Conservation (phyloP, 2,888 invertebrate genomes). For the Cyclophora albipunctata region DNA sequence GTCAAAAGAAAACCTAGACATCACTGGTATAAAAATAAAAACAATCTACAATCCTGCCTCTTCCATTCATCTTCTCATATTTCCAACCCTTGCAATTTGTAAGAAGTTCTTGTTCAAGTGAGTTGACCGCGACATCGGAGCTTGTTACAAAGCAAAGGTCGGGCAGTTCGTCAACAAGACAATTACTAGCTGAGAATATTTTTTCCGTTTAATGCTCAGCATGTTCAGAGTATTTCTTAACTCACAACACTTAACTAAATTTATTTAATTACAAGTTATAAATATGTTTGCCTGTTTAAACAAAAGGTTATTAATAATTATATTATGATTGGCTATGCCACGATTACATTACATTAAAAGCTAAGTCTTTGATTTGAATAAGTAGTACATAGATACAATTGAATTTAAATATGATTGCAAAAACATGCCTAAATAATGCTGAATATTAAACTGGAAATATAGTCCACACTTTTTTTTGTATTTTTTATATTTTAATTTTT, state of each 20-base stretch:
- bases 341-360: constrained; percentile 65
- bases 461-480: constrained; percentile 64
- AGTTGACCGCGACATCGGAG: constrained; percentile 43
- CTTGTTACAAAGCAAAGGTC: constrained; percentile 70
- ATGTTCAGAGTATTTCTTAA: constrained; percentile 55
- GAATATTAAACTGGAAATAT: constrained; percentile 76
- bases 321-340: constrained; percentile 45
- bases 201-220: constrained; percentile 76
- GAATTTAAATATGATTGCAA: constrained; percentile 63
- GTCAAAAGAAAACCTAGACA: constrained; percentile 64
- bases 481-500: constrained; percentile 33
- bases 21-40: constrained; percentile 52
- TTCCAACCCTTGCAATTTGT: constrained; percentile 67
- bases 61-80: constrained; percentile 48
- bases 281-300: constrained; percentile 38
- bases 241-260: constrained; percentile 54
- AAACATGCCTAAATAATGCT: constrained; percentile 72
- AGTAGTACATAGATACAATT: constrained; percentile 42
- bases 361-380: constrained; percentile 56
- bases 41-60: constrained; percentile 55
- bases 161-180: constrained; percentile 72
- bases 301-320: constrained; percentile 41
- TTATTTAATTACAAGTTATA: constrained; percentile 32
- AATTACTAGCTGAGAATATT: constrained; percentile 67
- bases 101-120: constrained; percentile 50